Evolutionary conservation across 1,140 invertebrate genomes (phyloP).

Genomic region (Sarcophaga bullata): DNA sequence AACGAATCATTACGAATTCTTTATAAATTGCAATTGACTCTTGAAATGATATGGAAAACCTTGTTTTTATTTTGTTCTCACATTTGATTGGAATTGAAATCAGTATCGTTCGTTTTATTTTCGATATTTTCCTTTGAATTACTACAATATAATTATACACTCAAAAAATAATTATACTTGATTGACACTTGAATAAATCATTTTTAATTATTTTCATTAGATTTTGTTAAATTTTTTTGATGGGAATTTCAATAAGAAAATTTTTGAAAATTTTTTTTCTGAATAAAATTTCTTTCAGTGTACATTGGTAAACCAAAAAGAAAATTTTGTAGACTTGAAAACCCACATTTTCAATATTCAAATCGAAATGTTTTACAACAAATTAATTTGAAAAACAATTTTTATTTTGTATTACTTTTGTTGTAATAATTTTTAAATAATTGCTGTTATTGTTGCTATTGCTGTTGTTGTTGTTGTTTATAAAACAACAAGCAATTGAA

Average conservation of each 20-base stretch:
- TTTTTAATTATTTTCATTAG: no score
- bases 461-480: no score
- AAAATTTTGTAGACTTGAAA: neutral
- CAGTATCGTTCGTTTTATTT: neutral
- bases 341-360: neutral
- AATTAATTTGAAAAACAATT: neutral
- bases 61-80: neutral
- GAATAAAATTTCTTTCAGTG: no score
- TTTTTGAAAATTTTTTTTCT: no score
- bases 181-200: neutral
- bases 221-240: no score
- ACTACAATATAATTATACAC: neutral
- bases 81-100: neutral
- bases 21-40: slow-evolving; percentile 32
- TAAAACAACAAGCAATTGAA: neutral
- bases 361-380: slow-evolving; percentile 6
- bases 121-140: neutral
- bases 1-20: slow-evolving; percentile 23
- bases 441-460: no score
- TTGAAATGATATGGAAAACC: neutral
- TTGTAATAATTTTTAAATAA: no score
- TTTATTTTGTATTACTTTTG: neutral
- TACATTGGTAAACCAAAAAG: no score
- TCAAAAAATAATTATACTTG: neutral
- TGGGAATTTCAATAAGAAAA: no score